These are phyloP conservation scores for Itoplectis maculator DNA, from an alignment of 2,888 invertebrate species.

Conservation along the genomic window DNA sequence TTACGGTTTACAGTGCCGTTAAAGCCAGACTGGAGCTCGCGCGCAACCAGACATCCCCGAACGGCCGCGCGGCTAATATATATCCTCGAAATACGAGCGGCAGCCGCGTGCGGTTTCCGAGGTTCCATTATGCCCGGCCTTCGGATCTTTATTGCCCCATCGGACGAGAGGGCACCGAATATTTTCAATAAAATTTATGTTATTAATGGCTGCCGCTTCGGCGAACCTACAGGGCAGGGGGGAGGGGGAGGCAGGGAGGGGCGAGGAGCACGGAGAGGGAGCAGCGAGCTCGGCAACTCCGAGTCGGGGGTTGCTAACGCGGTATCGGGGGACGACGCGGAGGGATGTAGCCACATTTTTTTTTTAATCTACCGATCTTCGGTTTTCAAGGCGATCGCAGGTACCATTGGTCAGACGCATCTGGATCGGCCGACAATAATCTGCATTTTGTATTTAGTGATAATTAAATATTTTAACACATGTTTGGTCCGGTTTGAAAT, in stretches of 20 bases:
- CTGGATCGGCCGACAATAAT: too few relatives aligned
- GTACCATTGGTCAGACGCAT: not conserved
- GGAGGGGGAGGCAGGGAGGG: slow-evolving; percentile 32
- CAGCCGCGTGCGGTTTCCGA: slow-evolving; percentile 66
- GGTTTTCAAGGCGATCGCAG: too few relatives aligned
- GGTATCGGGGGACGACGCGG: not conserved
- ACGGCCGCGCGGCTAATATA: slow-evolving; percentile 70
- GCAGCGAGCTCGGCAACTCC: slow-evolving; percentile 22
- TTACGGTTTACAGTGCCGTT: slow-evolving; percentile 75
- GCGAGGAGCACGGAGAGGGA: too few relatives aligned
- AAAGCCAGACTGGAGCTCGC: slow-evolving; percentile 69
- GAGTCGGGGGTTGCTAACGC: not conserved
- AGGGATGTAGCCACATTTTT: not conserved
- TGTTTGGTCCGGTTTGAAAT: not conserved
- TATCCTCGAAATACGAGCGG: slow-evolving; percentile 69
- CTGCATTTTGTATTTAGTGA: slow-evolving; percentile 15
- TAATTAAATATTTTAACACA: too few relatives aligned
- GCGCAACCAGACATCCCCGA: slow-evolving; percentile 65
- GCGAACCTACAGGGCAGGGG: slow-evolving; percentile 6
- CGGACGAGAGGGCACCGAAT: slow-evolving; percentile 71
- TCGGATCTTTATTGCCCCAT: slow-evolving; percentile 77
- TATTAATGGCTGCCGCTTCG: slow-evolving; percentile 70
- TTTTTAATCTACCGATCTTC: not conserved
- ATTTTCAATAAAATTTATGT: slow-evolving; percentile 80
- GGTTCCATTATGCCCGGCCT: slow-evolving; percentile 64